Evolutionary conservation across 2,888 invertebrate genomes (phyloP).

Genomic region (Xanthia togata): DNA sequence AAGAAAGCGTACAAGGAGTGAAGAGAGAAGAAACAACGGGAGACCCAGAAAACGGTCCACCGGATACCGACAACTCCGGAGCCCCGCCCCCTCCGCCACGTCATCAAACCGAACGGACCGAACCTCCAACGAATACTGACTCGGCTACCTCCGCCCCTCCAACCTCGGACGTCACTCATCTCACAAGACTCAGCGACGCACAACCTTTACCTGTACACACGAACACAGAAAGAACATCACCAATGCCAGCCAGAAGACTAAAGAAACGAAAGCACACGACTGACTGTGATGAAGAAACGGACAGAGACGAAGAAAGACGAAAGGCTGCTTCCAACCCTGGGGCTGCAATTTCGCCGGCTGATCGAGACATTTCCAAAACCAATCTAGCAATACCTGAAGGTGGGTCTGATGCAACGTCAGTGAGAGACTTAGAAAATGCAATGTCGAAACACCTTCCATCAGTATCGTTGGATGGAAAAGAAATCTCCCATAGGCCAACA

Average conservation of each 20-base stretch:
- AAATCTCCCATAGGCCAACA: slow-evolving; percentile 93
- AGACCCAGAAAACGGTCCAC: slow-evolving; percentile 97
- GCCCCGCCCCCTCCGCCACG: slow-evolving; percentile 83
- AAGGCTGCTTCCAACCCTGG: slow-evolving; percentile 86
- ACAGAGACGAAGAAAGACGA: slow-evolving; percentile 86
- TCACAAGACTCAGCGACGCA: slow-evolving; percentile 85
- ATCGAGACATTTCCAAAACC: slow-evolving; percentile 84
- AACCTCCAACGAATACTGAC: slow-evolving; percentile 84
- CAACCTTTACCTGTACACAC: slow-evolving; percentile 86
- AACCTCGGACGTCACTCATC: slow-evolving; percentile 85
- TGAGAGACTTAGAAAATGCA: slow-evolving; percentile 98
- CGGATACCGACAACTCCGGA: slow-evolving; percentile 93
- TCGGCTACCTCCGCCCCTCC: slow-evolving; percentile 85
- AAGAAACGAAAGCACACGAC: slow-evolving; percentile 88
- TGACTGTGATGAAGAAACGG: slow-evolving; percentile 85
- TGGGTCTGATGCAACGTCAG: slow-evolving; percentile 91
- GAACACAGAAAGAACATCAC: slow-evolving; percentile 88
- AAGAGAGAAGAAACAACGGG: slow-evolving; percentile 95
- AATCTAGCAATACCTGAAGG: slow-evolving; percentile 84
- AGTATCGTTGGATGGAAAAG: slow-evolving; percentile 88
- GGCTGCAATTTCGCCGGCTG: slow-evolving; percentile 84
- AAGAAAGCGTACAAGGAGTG: slow-evolving; percentile 94
- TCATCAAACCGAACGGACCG: slow-evolving; percentile 83
- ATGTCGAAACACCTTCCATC: slow-evolving; percentile 98
- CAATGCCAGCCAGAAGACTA: slow-evolving; percentile 91